Conservation (phyloP, 2,888 invertebrate genomes). For the Parnassius smintheus region DNA sequence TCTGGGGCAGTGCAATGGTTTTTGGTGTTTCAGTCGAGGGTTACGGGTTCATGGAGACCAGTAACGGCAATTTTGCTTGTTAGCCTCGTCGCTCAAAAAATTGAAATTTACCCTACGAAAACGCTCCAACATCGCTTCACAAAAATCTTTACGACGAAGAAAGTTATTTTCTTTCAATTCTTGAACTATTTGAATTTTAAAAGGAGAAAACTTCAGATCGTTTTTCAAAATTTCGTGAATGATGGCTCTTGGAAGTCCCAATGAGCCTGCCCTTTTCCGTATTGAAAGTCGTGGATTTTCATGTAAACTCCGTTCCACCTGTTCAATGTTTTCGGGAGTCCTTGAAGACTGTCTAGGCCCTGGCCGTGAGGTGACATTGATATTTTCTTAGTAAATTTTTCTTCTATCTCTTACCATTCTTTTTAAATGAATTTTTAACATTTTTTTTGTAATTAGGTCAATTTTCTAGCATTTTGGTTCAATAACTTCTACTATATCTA, state of each 20-base stretch:
- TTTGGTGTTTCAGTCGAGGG: conserved; percentile 33
- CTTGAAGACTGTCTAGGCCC: conserved; percentile 7
- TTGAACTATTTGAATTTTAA: conserved; percentile 32
- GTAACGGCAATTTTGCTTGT: no score
- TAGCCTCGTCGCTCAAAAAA: no score
- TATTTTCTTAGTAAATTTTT: no score
- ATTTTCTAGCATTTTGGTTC: no score
- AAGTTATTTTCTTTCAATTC: conserved; percentile 18
- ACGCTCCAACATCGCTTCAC: conserved; percentile 2
- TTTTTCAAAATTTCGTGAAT: conserved; percentile 26
- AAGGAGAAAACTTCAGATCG: conserved; percentile 27
- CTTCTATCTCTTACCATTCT: no score
- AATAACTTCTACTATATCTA: no score
- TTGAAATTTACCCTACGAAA: no score
- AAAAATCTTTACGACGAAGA: background rate
- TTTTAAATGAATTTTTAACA: no score
- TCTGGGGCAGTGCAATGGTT: conserved; percentile 32
- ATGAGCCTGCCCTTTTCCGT: conserved; percentile 18
- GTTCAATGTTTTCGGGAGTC: no score
- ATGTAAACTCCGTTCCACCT: conserved; percentile 16
- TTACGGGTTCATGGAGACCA: conserved; percentile 25
- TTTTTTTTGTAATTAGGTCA: no score
- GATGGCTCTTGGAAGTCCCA: conserved; percentile 25
- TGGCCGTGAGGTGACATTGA: conserved; percentile 15
- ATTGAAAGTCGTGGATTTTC: conserved; percentile 15